Percentiles rank a stretch among this genome's conserved stretches.
Conservation (phyloP, 64 coral and sea anemone genomes). For the Anthopleura sola region DNA sequence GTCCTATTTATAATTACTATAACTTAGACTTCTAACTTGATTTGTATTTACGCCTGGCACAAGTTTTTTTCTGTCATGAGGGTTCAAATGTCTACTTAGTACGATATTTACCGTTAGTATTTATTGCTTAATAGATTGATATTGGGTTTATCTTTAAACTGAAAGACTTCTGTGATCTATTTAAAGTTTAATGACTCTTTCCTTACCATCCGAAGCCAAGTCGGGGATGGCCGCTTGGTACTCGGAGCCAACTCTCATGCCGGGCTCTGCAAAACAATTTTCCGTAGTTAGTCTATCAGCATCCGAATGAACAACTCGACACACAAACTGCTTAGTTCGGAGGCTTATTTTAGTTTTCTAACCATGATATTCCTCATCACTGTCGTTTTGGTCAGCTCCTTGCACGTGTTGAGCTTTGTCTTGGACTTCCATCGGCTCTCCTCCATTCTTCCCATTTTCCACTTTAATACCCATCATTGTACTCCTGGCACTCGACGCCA, state of each 20-base stretch:
- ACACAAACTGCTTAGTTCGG: neutral
- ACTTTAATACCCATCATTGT: conserved; percentile 46
- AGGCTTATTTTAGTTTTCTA: conserved; percentile 24
- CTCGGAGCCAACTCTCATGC: conserved; percentile 78
- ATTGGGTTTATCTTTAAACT: conserved; percentile 26
- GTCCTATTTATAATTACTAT: neutral
- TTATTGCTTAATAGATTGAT: conserved; percentile 16
- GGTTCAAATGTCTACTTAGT: conserved; percentile 10
- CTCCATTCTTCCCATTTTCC: conserved; percentile 78
- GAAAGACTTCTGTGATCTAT: conserved; percentile 34
- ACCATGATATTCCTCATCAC: conserved; percentile 65
- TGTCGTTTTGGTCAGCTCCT: conserved; percentile 49
- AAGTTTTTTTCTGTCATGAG: neutral
- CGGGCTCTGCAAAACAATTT: conserved; percentile 63
- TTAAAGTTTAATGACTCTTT: conserved; percentile 35
- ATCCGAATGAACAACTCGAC: conserved; percentile 5
- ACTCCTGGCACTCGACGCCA: conserved; percentile 51
- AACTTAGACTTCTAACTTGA: neutral
- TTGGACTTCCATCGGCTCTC: conserved; percentile 26
- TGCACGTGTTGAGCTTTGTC: conserved; percentile 70
- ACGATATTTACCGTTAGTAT: conserved; percentile 14
- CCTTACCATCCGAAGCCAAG: conserved; percentile 48
- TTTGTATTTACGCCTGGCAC: neutral
- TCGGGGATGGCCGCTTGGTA: conserved; percentile 72
- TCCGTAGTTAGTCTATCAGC: conserved; percentile 7